Base-by-base conservation (phyloP, 2,888 invertebrate species). In the Erebia ligea region DNA sequence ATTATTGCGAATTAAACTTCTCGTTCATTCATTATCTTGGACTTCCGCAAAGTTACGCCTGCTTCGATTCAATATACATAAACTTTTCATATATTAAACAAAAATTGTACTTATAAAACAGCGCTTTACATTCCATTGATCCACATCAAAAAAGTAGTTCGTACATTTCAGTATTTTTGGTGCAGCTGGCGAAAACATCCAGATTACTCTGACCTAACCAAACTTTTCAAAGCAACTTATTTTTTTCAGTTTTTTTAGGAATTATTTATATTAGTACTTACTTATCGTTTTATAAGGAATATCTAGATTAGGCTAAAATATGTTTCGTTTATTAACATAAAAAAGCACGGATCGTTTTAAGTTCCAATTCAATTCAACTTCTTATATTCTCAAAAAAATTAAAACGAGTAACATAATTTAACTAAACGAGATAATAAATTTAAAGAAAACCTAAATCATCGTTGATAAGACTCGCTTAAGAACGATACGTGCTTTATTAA, bases 401-500 rank as follows among this genome's bases (percentile, higher is more conserved):
- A 34, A 34, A 34, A 34, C 34, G 5, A 34, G 5, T 34, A 34
- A 6, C 34, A 34, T 17, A 25, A 64, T n/a, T n/a, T n/a, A 21
- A 34, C 2, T 3, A 64, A 21, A 13, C 48, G 17, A 52, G 5
- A 15, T 52, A 52, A 52, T 4, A 52, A 52, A 5, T 62, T 65
- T 17, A 57, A 66, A 57, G 21, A 15, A 19, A 57, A 52, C 45
- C 25, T 42, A 67, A 67, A 67, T 48, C n/a, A 21, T 40, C 34
- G 34, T 59, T 50, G 67, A 58, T 67, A 67, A 67, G 50, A 50
- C 58, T 67, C 48, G 58, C 25, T 25, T 25, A 45, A 67, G 10
- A 48, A 19, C 65, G 65, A 65, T 65, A 65, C 65, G 65, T 65
- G 54, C 65, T 54, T 56, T 17, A 42, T 19, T 56, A 65, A 65